Evolutionary conservation across 1,140 invertebrate genomes (phyloP).

Genomic region (Drosophila persimilis): DNA sequence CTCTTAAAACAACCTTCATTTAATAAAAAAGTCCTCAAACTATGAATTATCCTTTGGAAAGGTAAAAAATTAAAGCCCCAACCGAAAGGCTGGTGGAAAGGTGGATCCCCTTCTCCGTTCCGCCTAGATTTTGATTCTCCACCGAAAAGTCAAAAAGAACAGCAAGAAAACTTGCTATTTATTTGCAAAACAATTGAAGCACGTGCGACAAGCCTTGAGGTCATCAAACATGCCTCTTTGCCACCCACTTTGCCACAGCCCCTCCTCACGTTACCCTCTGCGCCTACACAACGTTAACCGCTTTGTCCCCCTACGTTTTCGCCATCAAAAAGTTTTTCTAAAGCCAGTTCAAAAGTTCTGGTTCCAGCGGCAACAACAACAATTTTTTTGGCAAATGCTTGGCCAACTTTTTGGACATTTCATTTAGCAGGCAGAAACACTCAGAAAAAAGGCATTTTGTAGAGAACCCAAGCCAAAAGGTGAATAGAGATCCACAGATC

Average conservation of each 20-base stretch:
- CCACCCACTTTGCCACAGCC: not conserved
- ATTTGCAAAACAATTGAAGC: conserved; percentile 53
- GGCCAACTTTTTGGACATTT: conserved; percentile 53
- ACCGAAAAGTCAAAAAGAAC: conserved; percentile 11
- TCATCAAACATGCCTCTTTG: conserved; percentile 26
- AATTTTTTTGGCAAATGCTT: not conserved
- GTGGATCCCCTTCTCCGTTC: too few relatives aligned
- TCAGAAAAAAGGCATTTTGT: not conserved
- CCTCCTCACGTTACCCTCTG: not conserved
- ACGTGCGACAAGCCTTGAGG: conserved; percentile 38
- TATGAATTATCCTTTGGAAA: too few relatives aligned
- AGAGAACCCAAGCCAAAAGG: too few relatives aligned
- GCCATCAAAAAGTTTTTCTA: conserved; percentile 38
- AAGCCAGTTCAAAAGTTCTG: conserved; percentile 55
- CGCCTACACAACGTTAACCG: not conserved
- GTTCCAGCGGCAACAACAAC: conserved; percentile 24
- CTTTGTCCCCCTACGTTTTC: conserved; percentile 1
- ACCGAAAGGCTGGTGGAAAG: too few relatives aligned
- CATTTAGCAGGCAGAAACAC: conserved; percentile 10
- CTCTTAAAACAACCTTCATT: too few relatives aligned
- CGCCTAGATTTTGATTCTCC: not conserved
- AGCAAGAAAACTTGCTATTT: conserved; percentile 31
- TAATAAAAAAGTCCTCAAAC: too few relatives aligned
- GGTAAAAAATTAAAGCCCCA: too few relatives aligned
- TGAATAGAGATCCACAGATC: too few relatives aligned